Base-by-base conservation (phyloP, 2,888 invertebrate genomes). In the Agonopterix subpropinquella region DNA sequence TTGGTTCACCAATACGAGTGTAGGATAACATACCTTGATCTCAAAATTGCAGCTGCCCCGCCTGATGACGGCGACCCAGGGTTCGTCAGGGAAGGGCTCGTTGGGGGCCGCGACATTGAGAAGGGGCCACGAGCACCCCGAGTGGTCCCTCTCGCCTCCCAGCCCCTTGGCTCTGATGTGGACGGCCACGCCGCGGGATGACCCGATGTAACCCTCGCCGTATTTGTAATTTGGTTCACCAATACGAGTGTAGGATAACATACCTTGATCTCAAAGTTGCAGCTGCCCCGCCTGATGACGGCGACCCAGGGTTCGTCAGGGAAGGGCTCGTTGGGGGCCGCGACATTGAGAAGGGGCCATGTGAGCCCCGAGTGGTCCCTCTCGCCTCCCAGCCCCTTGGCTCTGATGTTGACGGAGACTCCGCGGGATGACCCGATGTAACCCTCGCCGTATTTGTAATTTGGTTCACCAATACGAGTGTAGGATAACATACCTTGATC, bases 31-130 rank as follows among this genome's bases (percentile, higher is more conserved):
- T 62, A 88, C 89, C 89, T 96, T 96, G 58, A 92, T 91, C 74
- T 95, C 94, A 74, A 96, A 96, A 64, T 92, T 93, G 80, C 96
- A 96, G 65, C 89, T 90, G 47, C 96, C 96, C 41, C 96, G 86
- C 57, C 92, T 90, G 42, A 96, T 92, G 56, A 96, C 87, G 0
- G 96, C 96, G 54, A 96, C 92, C 95, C 96, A 96, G 8, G 92
- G 92, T 58, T 91, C 91, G 11, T 73, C 71, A 37, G 90, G 80
- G 66, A 86, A 67, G 0, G 89, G 89, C 11, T 88, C 70, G 11
- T 71, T 65, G 10, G 90, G 90, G 8, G 77, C 70, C 1, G 88
- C 82, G 46, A 86, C 90, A 49, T 90, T 89, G 49, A 90, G 77
- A 53, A 92, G 79, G 0, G 91, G 90, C 80, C 89, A 78, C 11